Conservation (phyloP, 2,113 vertebrate genomes). For the Triplophysa dalaica region DNA sequence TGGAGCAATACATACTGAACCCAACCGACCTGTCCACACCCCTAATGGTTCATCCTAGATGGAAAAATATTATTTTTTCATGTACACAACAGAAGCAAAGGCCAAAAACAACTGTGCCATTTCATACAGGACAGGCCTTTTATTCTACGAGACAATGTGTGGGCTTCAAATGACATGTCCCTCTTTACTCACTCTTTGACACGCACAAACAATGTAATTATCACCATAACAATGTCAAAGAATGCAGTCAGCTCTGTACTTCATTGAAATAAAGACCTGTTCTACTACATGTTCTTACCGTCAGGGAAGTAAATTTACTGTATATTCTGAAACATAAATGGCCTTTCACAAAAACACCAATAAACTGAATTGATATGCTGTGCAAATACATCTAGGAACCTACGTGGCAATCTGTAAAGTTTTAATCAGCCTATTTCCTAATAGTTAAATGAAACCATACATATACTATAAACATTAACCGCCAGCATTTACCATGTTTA, state of each 20-base stretch:
- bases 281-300: not conserved
- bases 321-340: not conserved
- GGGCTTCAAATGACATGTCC: slow-evolving; percentile 3
- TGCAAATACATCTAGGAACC: not conserved
- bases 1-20: not conserved
- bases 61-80: not conserved
- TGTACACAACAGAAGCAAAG: not conserved
- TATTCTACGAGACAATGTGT: not conserved
- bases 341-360: not conserved
- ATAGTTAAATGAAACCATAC: not conserved
- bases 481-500: not conserved
- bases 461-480: not conserved
- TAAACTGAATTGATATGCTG: not conserved
- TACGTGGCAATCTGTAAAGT: not conserved
- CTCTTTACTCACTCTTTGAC: not conserved
- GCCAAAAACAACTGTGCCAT: not conserved
- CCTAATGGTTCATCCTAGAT: slow-evolving; percentile 8
- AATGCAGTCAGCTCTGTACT: not conserved
- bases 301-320: not conserved
- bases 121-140: not conserved
- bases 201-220: not conserved
- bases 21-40: not conserved
- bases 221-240: slow-evolving; percentile 19
- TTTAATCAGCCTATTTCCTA: not conserved
- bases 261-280: not conserved